These are phyloP conservation scores for Anisognathus igniventris DNA, from an alignment of 2,797 vertebrate genomes.

Conservation along the genomic window DNA sequence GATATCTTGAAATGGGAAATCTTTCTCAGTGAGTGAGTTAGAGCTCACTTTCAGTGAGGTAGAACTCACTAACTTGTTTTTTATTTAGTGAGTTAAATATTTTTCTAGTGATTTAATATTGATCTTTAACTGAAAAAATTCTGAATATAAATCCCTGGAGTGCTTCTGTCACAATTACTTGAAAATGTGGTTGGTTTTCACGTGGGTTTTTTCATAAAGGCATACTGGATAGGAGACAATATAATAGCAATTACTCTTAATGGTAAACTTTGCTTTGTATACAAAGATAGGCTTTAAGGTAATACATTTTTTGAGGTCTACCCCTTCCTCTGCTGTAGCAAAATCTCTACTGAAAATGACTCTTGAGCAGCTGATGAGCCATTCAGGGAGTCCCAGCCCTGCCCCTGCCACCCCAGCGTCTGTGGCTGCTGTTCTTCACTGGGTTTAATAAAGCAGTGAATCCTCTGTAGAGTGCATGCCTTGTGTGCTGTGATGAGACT, in stretches of 20 bases:
- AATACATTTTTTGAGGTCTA: not conserved
- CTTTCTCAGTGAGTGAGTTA: not conserved
- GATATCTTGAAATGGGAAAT: not conserved
- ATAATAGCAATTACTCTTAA: not conserved
- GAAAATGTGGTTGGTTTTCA: not conserved
- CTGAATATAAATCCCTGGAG: not conserved
- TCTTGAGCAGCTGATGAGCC: not conserved
- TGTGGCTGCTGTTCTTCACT: not conserved
- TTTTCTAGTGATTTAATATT: not conserved
- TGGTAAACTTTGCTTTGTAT: not conserved
- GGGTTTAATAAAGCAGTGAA: not conserved
- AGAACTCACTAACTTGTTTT: not conserved
- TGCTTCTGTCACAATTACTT: not conserved
- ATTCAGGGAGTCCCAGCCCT: not conserved
- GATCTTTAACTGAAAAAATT: not conserved
- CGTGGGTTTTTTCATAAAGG: not conserved
- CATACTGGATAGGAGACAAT: not conserved
- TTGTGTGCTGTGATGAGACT: not conserved
- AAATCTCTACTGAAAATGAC: not conserved
- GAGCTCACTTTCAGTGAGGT: not conserved
- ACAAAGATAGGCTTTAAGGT: not conserved
- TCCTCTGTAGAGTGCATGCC: not conserved
- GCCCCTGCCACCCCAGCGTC: not conserved
- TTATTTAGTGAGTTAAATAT: not conserved
- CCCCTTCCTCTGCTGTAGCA: not conserved